Base-by-base conservation (phyloP, 2,797 vertebrate genomes). In the Siniperca undulata region DNA sequence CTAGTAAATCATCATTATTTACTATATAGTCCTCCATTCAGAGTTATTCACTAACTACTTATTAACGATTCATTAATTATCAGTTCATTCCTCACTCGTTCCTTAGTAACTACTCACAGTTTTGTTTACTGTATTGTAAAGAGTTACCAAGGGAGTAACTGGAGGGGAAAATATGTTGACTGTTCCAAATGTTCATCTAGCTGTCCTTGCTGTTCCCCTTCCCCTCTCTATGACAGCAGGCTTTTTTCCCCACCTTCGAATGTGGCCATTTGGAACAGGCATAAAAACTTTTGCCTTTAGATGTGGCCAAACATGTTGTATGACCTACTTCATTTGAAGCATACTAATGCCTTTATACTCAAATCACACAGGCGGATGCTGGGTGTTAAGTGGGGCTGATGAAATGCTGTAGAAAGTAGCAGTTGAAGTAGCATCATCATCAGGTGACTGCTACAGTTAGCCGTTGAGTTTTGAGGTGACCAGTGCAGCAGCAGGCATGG, bases 381-480 rank as follows among this genome's bases (percentile, higher is more conserved):
- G 60, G 52, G 46, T 2, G 11, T 27, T 36, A 36, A 11, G 20
- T 14, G 4, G 7, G 56, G 9, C 44, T 24, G 44, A 50, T 34
- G 56, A 60, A n/a, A 72, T n/a, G 7, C 27, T 48, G 30, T 46
- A 34, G 19, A 8, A 59, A 46, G 19, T 20, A 40, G 34, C 52
- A 56, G 14, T 38, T 50, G 44, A 34, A 38, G 50, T 24, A 17
- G 53, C n/a, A 17, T 27, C 22, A 27, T 34, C 46, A 34, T 48
- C 11, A 22, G 30, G 46, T 60, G 79, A 74, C 11, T 72, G 34
- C 30, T 19, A 58, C 12, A 56, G 22, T 30, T 30, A 42, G n/a
- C 60, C 8, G 5, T n/a, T 59, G 70, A 36, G 7, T 76, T 75
- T 64, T 65, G 52, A 70, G 10, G 3, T 24, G 7, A 78, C 30